Conservation (phyloP, 1,140 invertebrate genomes). For the Bombus pyrosoma region DNA sequence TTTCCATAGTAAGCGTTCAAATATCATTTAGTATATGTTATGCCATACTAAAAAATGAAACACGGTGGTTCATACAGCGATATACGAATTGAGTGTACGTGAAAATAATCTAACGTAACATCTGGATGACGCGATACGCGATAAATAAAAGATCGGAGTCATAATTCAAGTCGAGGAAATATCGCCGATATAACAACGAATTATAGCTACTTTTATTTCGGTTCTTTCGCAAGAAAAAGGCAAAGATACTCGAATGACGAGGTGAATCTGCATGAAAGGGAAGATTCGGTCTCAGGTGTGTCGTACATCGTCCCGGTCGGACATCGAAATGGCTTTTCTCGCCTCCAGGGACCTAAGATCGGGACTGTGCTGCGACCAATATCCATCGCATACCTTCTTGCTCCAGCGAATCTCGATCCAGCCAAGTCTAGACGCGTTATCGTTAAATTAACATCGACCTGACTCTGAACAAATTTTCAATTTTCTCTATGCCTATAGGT, state of each 20-base stretch:
- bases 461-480: background rate
- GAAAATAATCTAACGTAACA: no score
- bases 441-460: conserved; percentile 6
- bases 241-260: conserved; percentile 12
- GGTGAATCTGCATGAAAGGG: conserved; percentile 30
- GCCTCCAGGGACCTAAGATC: background rate
- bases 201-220: background rate
- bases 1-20: no score
- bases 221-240: background rate
- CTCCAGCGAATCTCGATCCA: background rate
- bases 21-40: no score
- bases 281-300: conserved; percentile 19
- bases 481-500: background rate
- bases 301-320: conserved; percentile 7
- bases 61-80: no score
- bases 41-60: no score
- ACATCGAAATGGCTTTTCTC: conserved; percentile 24
- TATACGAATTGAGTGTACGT: no score
- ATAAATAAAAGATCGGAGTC: background rate
- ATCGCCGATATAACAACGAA: conserved; percentile 14
- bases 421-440: background rate
- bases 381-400: background rate
- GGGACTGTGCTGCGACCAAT: background rate
- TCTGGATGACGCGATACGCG: background rate
- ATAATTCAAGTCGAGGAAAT: background rate